Evolutionary conservation across 2,888 invertebrate genomes (phyloP), one percentile per base, ranked within the genome.

Genomic region (Fragum whitleyi): DNA sequence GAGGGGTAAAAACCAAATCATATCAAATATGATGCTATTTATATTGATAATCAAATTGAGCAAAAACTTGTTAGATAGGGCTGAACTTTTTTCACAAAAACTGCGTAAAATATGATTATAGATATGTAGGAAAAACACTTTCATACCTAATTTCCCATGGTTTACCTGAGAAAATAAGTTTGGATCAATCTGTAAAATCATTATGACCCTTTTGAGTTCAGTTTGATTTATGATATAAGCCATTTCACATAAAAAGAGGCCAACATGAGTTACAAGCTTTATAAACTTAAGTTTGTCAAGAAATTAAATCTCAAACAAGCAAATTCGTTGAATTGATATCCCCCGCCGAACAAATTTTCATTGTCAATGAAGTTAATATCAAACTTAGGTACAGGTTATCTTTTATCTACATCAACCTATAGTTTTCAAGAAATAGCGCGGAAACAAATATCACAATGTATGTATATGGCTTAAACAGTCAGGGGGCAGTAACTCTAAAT

Each of bases 131-230:
- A n/a, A 47, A 47, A 47, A 47, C 47, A 28, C 28, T 28, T 57
- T 57, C 57, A 26, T 26, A 28, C 26, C 57, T 57, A 23, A 57
- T 57, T 57, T 57, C 57, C 57, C 57, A 57, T 57, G 21, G 57
- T 28, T 28, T 28, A 57, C 26, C 57, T 57, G 57, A 57, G 57
- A 57, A 57, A 57, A 23, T 26, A 26, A 28, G 28, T 26, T 57
- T 28, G 16, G 16, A 7, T 14, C 57, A 23, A 28, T 28, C 23
- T 57, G 28, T 23, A 26, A 57, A 3, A 28, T 57, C 26, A 57
- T 14, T 28, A 53, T 21, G 11, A 53, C 53, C 6, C 6, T 53
- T 53, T 23, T 21, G 53, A 53, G 53, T 23, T 23, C 7, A 3
- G 23, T n/a, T n/a, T 5, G n/a, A 53, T 5, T 53, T 7, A 5